Conservation (phyloP, 30 jellyfish, hydroid and myxozoan species). For the Mastigias papua region DNA sequence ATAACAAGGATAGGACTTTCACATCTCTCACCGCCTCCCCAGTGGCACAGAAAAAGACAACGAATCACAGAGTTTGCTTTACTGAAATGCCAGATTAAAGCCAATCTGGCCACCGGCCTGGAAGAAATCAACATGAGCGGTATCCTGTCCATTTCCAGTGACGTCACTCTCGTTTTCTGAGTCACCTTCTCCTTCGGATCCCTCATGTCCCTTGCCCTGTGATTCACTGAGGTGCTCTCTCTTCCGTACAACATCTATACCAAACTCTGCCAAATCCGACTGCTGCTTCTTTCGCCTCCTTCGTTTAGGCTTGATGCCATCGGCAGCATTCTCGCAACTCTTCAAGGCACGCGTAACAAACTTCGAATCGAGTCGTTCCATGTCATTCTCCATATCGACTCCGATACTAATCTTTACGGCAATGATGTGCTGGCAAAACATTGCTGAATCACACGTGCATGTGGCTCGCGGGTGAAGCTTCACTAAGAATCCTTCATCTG, state of each 20-base stretch:
- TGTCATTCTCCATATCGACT: slow-evolving; percentile 85
- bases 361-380: slow-evolving; percentile 68
- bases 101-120: slow-evolving; percentile 63
- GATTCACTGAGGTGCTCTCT: slow-evolving; percentile 51
- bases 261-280: slow-evolving; percentile 28
- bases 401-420: slow-evolving; percentile 95
- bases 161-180: slow-evolving; percentile 59
- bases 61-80: background rate
- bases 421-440: slow-evolving; percentile 87
- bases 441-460: slow-evolving; percentile 82
- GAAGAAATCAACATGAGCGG: slow-evolving; percentile 37
- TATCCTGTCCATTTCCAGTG: slow-evolving; percentile 57
- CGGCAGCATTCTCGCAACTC: slow-evolving; percentile 73
- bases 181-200: slow-evolving; percentile 40
- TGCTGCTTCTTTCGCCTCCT: slow-evolving; percentile 48
- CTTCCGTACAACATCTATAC: slow-evolving; percentile 36
- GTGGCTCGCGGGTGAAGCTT: slow-evolving; percentile 85
- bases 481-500: slow-evolving; percentile 59
- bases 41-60: background rate
- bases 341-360: slow-evolving; percentile 73
- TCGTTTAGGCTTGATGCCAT: slow-evolving; percentile 62
- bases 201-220: slow-evolving; percentile 15
- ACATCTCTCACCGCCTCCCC: background rate
- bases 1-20: no score
- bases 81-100: slow-evolving; percentile 42